phyloP scores from a whole-genome alignment of 2,797 vertebrate genomes.

The Potorous gilbertii region DNA sequence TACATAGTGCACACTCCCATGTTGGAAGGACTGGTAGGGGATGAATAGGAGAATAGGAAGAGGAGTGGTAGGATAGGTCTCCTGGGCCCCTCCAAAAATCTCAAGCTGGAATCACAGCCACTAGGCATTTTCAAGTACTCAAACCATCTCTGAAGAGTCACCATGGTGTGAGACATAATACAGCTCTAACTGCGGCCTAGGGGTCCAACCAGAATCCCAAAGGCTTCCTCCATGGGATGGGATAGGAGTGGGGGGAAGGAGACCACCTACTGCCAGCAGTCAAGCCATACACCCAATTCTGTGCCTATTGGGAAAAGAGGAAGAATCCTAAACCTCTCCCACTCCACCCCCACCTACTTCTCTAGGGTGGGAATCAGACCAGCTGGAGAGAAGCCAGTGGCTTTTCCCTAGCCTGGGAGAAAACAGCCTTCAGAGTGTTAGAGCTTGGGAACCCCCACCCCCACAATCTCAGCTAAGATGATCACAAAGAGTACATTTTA shows the following conservation, averaged over 20 bases:
- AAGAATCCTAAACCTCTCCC: not conserved
- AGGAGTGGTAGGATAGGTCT: not conserved
- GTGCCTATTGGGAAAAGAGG: not conserved
- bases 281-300: not conserved
- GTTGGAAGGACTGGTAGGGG: not conserved
- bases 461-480: not conserved
- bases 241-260: not conserved
- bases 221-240: not conserved
- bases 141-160: not conserved
- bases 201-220: not conserved
- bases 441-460: not conserved
- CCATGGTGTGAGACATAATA: not conserved
- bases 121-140: not conserved
- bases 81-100: not conserved
- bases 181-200: not conserved
- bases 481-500: conserved; percentile 69
- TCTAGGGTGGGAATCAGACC: not conserved
- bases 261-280: not conserved
- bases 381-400: not conserved
- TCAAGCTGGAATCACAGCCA: not conserved
- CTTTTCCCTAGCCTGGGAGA: not conserved
- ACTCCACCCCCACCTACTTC: not conserved
- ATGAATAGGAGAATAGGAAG: not conserved
- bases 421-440: not conserved
- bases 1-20: not conserved